Base-by-base conservation (phyloP, 2,797 vertebrate genomes). In the Diplodus sargus region DNA sequence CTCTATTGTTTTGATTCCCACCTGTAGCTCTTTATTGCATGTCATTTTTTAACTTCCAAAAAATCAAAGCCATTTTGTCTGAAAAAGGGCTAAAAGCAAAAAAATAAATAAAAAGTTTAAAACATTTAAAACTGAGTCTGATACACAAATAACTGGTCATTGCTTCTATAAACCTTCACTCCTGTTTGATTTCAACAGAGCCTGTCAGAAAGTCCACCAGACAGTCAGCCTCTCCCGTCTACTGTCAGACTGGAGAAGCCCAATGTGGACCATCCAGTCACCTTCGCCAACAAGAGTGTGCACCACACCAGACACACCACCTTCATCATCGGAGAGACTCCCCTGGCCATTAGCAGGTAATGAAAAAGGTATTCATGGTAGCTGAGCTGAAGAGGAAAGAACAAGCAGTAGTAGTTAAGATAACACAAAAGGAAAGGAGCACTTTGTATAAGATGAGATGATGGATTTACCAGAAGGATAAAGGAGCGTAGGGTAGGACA, bases 321-420 rank as follows among this genome's bases (percentile, higher is more conserved):
- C 14, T 89, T 97, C 89, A 91, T 97, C 72, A 75, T 98, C 52
- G 97, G 97, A 83, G 94, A 95, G 86, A 98, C 98, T n/a, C 97
- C 98, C 0, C 91, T 90, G 86, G 89, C 76, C 66, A 91, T 98
- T 60, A 63, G 96, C 90, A 98, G 96, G 98, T 99, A 93, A 28
- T 53, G 30, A 62, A 53, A 53, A 49, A n/a, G 1, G 11, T 22
- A 18, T 39, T 65, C 8, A 28, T 16, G 28, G 28, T 14, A 45
- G 42, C 3, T 20, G 39, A 23, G 9, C 22, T 25, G 9, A 48
- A 48, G 61, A 45, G 42, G 2, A 14, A 14, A 56, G 52, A 51
- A 28, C 43, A 5, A 2, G 28, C 17, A 14, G 42, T 30, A 22
- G 47, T 5, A 65, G 28, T 17, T n/a, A 45, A 13, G 17, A 52